A percentile compares a stretch with the other conserved stretches of the same genome.
These are phyloP conservation scores for Hymenopus coronatus DNA, from an alignment of 2,888 invertebrate genomes.

Conservation along the genomic window DNA sequence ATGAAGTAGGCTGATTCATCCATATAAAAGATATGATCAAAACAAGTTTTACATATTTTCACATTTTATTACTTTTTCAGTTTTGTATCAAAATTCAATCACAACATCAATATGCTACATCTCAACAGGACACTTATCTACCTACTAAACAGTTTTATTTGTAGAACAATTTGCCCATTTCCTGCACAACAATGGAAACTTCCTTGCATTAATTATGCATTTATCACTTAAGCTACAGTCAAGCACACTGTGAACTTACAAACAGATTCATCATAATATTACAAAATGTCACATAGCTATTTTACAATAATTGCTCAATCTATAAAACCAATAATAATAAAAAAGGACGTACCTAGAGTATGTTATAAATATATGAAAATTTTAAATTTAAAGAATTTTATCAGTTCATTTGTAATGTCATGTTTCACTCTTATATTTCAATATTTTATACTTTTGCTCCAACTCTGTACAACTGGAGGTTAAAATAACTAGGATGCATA, in stretches of 20 bases:
- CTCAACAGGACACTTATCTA: background rate
- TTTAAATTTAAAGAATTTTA: background rate
- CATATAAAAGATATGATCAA: background rate
- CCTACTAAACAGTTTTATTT: background rate
- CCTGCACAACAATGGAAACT: background rate
- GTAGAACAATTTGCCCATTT: background rate
- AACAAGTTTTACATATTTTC: background rate
- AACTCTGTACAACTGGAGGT: no score
- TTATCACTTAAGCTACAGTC: background rate
- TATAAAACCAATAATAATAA: background rate
- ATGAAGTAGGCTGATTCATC: background rate
- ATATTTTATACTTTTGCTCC: no score
- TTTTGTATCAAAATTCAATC: background rate
- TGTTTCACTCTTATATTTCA: background rate
- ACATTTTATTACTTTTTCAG: background rate
- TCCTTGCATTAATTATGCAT: background rate
- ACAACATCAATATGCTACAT: background rate
- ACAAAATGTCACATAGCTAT: background rate
- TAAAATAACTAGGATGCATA: background rate
- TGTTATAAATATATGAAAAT: background rate
- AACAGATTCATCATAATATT: background rate
- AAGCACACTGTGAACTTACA: background rate
- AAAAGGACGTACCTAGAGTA: background rate
- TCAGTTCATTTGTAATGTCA: background rate
- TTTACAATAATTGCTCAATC: background rate